Conservation (phyloP, 2,113 vertebrate genomes). For the Ciconia maguari region DNA sequence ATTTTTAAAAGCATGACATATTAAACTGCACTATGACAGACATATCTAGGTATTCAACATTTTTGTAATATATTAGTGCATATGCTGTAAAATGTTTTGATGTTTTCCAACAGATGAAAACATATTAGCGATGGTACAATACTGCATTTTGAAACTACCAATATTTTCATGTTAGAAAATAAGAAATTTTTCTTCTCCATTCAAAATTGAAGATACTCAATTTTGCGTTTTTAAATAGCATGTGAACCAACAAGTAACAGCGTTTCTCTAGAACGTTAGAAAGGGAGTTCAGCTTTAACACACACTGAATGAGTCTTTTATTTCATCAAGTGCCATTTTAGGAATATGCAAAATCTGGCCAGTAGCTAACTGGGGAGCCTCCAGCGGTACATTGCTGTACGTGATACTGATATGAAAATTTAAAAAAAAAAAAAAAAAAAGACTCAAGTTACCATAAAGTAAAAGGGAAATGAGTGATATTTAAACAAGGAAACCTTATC, state of each 20-base stretch:
- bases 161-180: background rate
- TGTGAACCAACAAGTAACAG: background rate
- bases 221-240: background rate
- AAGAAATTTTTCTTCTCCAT: background rate
- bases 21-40: background rate
- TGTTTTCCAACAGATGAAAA: background rate
- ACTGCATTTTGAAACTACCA: background rate
- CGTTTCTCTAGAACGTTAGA: background rate
- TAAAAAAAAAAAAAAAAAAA: background rate
- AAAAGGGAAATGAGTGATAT: background rate
- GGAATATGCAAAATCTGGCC: background rate
- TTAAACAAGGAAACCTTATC: conserved; percentile 25
- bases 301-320: background rate
- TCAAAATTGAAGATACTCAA: background rate
- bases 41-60: background rate
- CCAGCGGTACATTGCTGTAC: background rate
- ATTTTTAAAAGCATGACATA: conserved; percentile 36
- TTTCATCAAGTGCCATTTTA: background rate
- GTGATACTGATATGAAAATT: background rate
- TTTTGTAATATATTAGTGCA: background rate
- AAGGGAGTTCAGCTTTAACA: conserved; percentile 23
- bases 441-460: background rate
- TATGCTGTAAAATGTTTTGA: background rate
- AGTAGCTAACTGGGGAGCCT: background rate
- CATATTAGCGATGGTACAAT: background rate